Base-by-base conservation (phyloP, 2,888 invertebrate genomes). In the Acanthosoma haemorrhoidale region DNA sequence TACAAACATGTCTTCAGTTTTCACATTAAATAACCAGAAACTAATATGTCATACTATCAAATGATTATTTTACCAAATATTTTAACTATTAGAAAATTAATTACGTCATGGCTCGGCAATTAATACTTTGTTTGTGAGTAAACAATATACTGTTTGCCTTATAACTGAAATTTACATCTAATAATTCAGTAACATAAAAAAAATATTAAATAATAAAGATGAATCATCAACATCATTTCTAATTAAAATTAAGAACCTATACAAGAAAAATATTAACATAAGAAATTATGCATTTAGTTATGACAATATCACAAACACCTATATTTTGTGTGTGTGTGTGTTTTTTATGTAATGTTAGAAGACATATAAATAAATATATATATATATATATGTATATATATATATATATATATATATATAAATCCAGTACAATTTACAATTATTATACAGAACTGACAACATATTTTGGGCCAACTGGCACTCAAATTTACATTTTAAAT, bases 331-430 rank as follows among this genome's bases (percentile, higher is more conserved):
- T 41, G 18, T 41, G 18, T 8, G 13, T 21, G 21, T 8, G 13
- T 8, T n/a, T n/a, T n/a, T n/a, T n/a, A n/a, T n/a, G n/a, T n/a
- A n/a, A n/a, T n/a, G n/a, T n/a, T n/a, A n/a, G n/a, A n/a, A n/a
- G n/a, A n/a, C n/a, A n/a, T n/a, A n/a, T n/a, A n/a, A n/a, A 13
- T 3, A 18, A 2, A 43, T 43, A 18, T 43, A 43, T 18, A 43
- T 9, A 43, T 43, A 5, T 43, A 43, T 43, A 13, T 18, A 43
- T 43, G 21, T 6, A 21, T 43, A 4, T 43, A 43, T 9, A 60
- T 18, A 60, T 34, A 60, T 32, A 60, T 18, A 61, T 61, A 61
- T 61, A 61, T 61, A 61, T 61, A 18, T 61, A 61, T 61, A 61
- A 21, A 51, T 51, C 51, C 25, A 51, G 25, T 36, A 61, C 36